These are phyloP conservation scores for Phortica magna DNA, from an alignment of 2,888 invertebrate species.

Conservation along the genomic window DNA sequence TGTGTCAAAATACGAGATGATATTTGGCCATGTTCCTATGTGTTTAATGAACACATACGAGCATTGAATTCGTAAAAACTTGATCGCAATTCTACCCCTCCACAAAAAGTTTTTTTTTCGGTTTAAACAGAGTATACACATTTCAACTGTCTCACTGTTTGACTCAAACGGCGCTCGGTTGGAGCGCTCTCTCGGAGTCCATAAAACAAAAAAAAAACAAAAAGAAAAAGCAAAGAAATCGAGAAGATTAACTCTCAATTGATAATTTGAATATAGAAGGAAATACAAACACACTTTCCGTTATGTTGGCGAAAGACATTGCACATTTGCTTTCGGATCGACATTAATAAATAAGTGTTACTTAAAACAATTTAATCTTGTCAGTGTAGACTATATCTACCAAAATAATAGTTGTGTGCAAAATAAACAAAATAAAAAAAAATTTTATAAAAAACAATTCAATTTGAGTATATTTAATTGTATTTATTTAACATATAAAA, in stretches of 20 bases:
- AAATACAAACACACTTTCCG: too few species aligned
- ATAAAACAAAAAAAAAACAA: neutral
- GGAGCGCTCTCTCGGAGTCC: neutral
- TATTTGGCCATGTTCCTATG: too few species aligned
- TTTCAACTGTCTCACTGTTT: neutral
- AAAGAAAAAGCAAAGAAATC: constrained; percentile 51
- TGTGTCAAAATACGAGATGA: too few species aligned
- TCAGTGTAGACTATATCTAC: too few species aligned
- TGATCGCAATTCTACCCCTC: too few species aligned
- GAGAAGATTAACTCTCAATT: neutral
- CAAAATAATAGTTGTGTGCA: too few species aligned
- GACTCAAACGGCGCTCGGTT: neutral
- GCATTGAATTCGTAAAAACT: neutral
- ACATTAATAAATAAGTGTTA: too few species aligned
- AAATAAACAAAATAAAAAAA: constrained; percentile 51
- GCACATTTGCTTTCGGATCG: too few species aligned
- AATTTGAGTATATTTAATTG: neutral
- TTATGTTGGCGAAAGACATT: too few species aligned
- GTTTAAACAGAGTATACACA: neutral
- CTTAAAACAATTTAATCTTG: too few species aligned
- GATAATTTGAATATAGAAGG: too few species aligned
- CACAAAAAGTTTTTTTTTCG: neutral
- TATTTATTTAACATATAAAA: constrained; percentile 17
- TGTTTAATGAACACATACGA: neutral
- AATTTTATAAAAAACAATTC: neutral